These are phyloP conservation scores for Pseudococcus longispinus DNA, from an alignment of 2,888 invertebrate species.

Conservation along the genomic window DNA sequence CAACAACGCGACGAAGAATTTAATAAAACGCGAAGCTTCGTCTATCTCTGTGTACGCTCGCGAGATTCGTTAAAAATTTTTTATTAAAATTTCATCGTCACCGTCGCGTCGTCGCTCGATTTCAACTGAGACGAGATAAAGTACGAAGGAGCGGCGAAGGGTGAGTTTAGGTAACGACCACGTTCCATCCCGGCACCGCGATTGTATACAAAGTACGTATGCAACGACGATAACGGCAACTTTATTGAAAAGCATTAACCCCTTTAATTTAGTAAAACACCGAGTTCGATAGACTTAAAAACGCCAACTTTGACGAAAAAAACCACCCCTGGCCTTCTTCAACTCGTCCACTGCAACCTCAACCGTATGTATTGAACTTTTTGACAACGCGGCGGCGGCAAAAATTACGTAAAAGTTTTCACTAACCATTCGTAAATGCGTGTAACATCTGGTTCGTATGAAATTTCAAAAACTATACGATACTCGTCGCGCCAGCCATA, in stretches of 20 bases:
- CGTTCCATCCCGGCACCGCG: not conserved
- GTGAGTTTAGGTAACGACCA: not conserved
- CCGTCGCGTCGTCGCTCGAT: not conserved
- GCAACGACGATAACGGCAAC: not conserved
- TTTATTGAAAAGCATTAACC: constrained; percentile 29
- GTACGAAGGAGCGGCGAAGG: not conserved
- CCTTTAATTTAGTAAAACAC: constrained; percentile 30
- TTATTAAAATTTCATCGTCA: constrained; percentile 4
- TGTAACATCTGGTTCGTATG: constrained; percentile 30
- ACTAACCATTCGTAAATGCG: constrained; percentile 2
- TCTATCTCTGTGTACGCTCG: not conserved
- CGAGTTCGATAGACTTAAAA: constrained; percentile 17
- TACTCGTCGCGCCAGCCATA: not conserved
- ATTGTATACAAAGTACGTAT: not conserved
- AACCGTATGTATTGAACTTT: constrained; percentile 15
- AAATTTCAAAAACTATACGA: constrained; percentile 9
- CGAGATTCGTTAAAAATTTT: constrained; percentile 15
- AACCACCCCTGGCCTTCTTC: not conserved
- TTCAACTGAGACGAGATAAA: not conserved
- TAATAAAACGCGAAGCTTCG: not conserved
- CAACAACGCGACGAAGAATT: constrained; percentile 1
- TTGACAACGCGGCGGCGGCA: not conserved
- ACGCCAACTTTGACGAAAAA: constrained; percentile 14
- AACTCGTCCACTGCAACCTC: not conserved
- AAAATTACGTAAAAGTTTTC: constrained; percentile 33